Evolutionary conservation across 1,140 invertebrate genomes (phyloP).

Genomic region (Belonocnema kinseyi): DNA sequence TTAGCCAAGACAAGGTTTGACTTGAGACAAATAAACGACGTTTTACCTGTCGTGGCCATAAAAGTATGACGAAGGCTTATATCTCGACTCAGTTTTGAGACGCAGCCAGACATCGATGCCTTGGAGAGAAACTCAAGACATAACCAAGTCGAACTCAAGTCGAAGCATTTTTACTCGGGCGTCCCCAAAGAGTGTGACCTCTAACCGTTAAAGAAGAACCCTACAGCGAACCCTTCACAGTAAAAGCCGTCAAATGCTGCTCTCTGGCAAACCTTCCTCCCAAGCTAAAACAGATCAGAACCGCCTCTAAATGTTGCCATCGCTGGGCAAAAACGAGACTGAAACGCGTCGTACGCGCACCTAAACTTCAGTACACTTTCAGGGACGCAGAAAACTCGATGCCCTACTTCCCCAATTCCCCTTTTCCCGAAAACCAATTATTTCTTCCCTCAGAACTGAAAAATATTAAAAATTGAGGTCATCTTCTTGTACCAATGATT

Average conservation of each 20-base stretch:
- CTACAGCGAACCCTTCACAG: background rate
- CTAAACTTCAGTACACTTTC: background rate
- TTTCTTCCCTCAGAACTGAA: background rate
- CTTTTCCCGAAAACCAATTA: background rate
- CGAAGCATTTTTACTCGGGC: no score
- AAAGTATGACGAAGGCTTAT: no score
- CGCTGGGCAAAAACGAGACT: background rate
- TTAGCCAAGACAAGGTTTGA: no score
- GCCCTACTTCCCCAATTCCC: background rate
- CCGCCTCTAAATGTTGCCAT: background rate
- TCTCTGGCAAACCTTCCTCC: background rate
- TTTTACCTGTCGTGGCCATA: no score
- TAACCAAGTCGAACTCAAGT: no score
- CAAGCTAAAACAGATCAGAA: background rate
- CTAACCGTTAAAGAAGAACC: background rate
- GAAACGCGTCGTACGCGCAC: background rate
- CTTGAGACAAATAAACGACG: no score
- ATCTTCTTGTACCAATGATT: background rate
- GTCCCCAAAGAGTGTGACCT: no score
- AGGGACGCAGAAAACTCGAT: conserved; percentile 7
- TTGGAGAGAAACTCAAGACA: no score
- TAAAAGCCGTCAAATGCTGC: background rate
- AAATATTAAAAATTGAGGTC: background rate
- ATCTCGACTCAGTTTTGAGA: no score
- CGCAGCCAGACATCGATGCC: no score